Evolutionary conservation across 2,797 vertebrate species (phyloP).

Genomic region (Enteromius mattozi): DNA sequence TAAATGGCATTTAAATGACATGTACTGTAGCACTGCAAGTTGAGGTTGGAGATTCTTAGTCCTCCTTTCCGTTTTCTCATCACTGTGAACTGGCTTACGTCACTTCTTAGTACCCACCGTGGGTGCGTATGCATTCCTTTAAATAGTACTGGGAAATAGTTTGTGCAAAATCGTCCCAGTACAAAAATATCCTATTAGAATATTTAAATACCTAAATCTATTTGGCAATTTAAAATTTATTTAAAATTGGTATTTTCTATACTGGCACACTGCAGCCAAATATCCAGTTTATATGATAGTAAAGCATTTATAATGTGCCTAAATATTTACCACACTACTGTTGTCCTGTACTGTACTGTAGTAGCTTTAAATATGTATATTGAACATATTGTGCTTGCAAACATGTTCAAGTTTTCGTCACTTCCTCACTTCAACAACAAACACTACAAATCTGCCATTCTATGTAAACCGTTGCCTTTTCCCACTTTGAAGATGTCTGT

Average conservation of each 20-base stretch:
- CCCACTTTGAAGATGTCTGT: neutral
- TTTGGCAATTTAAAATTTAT: neutral
- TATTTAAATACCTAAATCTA: neutral
- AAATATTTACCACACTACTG: neutral
- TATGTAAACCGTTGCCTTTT: neutral
- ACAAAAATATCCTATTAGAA: neutral
- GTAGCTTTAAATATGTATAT: neutral
- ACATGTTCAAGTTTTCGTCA: neutral
- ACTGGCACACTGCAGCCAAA: neutral
- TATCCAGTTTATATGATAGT: neutral
- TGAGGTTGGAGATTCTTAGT: no score
- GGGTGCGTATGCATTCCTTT: no score
- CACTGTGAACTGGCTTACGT: no score
- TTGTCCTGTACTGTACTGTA: neutral
- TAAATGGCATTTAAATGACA: no score
- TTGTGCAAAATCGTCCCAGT: no score
- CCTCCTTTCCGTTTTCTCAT: no score
- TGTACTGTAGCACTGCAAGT: no score
- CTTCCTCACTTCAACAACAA: neutral
- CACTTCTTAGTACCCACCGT: no score
- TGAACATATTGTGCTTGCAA: neutral
- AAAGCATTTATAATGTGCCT: neutral
- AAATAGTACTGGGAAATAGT: no score
- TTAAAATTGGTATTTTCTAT: neutral
- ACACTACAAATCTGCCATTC: neutral